Percentiles rank a stretch among this genome's conserved stretches.
These are phyloP conservation scores for Perithous albicinctus DNA, from an alignment of 2,888 invertebrate genomes.

Conservation along the genomic window DNA sequence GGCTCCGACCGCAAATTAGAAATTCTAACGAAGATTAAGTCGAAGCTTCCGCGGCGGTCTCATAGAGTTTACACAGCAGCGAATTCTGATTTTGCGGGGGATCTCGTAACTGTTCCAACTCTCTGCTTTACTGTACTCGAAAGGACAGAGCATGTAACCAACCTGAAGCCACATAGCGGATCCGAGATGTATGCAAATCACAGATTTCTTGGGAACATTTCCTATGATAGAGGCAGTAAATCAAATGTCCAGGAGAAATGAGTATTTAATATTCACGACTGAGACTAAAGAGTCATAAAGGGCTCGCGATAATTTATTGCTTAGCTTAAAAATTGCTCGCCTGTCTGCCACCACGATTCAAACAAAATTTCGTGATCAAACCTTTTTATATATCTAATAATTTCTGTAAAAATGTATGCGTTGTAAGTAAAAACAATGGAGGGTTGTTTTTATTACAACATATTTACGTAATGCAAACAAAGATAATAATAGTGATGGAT, in stretches of 20 bases:
- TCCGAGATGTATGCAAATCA: slow-evolving; percentile 60
- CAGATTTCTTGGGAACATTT: slow-evolving; percentile 1
- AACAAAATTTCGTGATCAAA: no score
- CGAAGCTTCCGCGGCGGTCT: slow-evolving; percentile 49
- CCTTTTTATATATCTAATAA: no score
- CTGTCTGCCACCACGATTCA: no score
- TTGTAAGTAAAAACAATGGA: no score
- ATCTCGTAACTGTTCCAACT: neutral
- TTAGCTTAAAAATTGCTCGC: no score
- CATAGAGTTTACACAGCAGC: slow-evolving; percentile 23
- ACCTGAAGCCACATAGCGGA: slow-evolving; percentile 11
- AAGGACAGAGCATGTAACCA: neutral
- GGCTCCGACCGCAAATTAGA: slow-evolving; percentile 71
- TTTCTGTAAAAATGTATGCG: no score
- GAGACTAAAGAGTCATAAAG: slow-evolving; percentile 37
- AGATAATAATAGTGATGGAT: no score
- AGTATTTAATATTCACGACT: slow-evolving; percentile 43
- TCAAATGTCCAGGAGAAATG: slow-evolving; percentile 28
- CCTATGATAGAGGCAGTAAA: neutral
- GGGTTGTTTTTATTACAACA: no score
- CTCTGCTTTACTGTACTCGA: neutral
- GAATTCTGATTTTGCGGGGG: slow-evolving; percentile 11
- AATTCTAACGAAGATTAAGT: slow-evolving; percentile 77
- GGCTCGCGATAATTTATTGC: no score
- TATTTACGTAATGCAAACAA: no score